A percentile compares a stretch with the other conserved stretches of the same genome.
Evolutionary conservation across 2,888 invertebrate species (phyloP).

Genomic region (Drosophila anomelani): DNA sequence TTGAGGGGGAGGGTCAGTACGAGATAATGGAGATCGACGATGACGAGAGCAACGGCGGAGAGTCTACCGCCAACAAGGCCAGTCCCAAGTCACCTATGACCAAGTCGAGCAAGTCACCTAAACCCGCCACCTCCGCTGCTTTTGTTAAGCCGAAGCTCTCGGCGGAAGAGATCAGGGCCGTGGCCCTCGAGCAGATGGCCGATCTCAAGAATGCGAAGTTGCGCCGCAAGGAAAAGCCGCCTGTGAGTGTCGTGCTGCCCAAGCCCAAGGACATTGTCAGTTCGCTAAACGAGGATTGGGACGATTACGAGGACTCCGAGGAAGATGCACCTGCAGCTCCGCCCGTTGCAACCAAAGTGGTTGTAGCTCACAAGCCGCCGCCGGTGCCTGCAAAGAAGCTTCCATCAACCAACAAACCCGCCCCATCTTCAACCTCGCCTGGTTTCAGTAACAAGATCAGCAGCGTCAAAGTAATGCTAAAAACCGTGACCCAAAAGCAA

Average conservation of each 20-base stretch:
- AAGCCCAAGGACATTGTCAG: slow-evolving; percentile 70
- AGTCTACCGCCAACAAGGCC: slow-evolving; percentile 2
- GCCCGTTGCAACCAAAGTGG: slow-evolving; percentile 11
- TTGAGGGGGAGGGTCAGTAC: slow-evolving; percentile 83
- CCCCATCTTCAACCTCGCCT: background rate
- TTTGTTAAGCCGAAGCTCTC: slow-evolving; percentile 61
- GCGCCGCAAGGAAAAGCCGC: slow-evolving; percentile 71
- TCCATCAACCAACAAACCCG: background rate
- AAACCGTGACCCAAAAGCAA: slow-evolving; percentile 29
- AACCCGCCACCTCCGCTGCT: background rate
- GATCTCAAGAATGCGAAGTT: slow-evolving; percentile 58
- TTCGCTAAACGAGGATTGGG: slow-evolving; percentile 83
- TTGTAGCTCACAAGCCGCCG: slow-evolving; percentile 29
- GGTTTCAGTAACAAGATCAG: slow-evolving; percentile 20
- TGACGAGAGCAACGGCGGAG: slow-evolving; percentile 51
- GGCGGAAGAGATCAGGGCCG: slow-evolving; percentile 80
- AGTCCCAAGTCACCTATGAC: slow-evolving; percentile 2
- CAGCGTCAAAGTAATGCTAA: slow-evolving; percentile 49
- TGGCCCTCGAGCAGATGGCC: slow-evolving; percentile 83
- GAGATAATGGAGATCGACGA: slow-evolving; percentile 83
- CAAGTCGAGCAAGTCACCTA: slow-evolving; percentile 8
- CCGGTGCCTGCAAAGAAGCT: slow-evolving; percentile 32
- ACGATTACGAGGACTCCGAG: slow-evolving; percentile 79
- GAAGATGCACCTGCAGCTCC: slow-evolving; percentile 5
- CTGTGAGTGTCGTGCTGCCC: slow-evolving; percentile 58